phyloP scores from a whole-genome alignment of 2,888 invertebrate genomes.

The Gymnoscelis rufifasciata region DNA sequence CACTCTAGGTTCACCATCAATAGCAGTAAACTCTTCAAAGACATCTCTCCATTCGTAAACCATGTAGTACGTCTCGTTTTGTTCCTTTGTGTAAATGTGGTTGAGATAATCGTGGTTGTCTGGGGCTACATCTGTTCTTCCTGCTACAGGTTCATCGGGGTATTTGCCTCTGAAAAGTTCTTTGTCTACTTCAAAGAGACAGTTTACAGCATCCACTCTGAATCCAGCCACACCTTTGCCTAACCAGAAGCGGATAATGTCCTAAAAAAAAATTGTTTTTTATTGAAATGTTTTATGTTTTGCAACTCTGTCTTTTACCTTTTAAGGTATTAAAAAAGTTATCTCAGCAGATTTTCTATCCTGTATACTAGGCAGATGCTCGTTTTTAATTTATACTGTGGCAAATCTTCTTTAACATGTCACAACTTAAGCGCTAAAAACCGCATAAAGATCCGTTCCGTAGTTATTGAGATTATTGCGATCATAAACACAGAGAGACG shows the following conservation, averaged over 20 bases:
- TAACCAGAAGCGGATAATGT: slow-evolving; percentile 88
- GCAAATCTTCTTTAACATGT: no score
- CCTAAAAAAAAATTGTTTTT: slow-evolving; percentile 48
- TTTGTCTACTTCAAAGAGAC: slow-evolving; percentile 80
- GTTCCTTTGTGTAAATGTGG: slow-evolving; percentile 82
- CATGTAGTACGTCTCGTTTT: slow-evolving; percentile 80
- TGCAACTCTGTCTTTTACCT: no score
- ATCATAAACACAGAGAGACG: no score
- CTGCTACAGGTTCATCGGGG: slow-evolving; percentile 78
- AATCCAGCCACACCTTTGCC: slow-evolving; percentile 92
- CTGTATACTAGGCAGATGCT: no score
- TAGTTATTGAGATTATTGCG: no score
- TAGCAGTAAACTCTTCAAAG: slow-evolving; percentile 77
- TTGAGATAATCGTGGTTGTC: slow-evolving; percentile 76
- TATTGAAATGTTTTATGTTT: not conserved
- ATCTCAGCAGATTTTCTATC: no score
- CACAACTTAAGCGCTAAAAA: no score
- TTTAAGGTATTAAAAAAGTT: no score
- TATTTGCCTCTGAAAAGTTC: slow-evolving; percentile 61
- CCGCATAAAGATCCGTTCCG: no score
- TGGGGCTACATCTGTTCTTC: slow-evolving; percentile 57
- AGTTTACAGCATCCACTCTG: slow-evolving; percentile 87
- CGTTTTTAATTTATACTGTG: no score
- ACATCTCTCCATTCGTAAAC: slow-evolving; percentile 82
- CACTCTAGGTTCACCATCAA: slow-evolving; percentile 73